These are phyloP conservation scores for Parauchenoglanis ngamensis DNA, from an alignment of 2,797 vertebrate species.

Conservation along the genomic window DNA sequence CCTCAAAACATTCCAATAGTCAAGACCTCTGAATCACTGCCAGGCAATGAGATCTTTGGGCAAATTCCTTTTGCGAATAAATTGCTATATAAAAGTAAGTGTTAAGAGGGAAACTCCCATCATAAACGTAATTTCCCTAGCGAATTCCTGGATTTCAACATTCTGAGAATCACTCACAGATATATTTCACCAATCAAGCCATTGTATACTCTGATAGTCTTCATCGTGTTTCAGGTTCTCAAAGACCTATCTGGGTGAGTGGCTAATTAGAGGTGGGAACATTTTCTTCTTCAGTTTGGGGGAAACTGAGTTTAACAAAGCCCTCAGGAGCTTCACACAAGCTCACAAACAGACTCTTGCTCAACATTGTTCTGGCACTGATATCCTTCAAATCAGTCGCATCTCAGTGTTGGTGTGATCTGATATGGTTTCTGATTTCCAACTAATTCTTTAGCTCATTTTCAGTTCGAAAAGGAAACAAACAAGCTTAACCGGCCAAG, in stretches of 20 bases:
- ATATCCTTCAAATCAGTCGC: not conserved
- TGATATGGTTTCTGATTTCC: not conserved
- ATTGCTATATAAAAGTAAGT: not conserved
- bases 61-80: not conserved
- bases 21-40: not conserved
- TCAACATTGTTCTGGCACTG: not conserved
- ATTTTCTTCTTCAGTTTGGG: conserved; percentile 12
- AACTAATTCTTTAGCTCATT: not conserved
- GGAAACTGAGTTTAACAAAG: conserved; percentile 5
- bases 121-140: not conserved
- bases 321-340: not conserved
- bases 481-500: not conserved
- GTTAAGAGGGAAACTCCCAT: not conserved
- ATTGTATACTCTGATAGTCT: not conserved
- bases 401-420: not conserved
- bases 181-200: not conserved
- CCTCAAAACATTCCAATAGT: not conserved
- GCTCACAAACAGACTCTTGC: not conserved
- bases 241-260: not conserved
- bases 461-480: not conserved
- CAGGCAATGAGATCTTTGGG: not conserved
- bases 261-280: conserved; percentile 31
- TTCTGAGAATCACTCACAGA: conserved; percentile 8
- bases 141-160: not conserved
- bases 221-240: not conserved